phyloP scores from a whole-genome alignment of 2,888 invertebrate species.

The Caenorhabditis plicata region DNA sequence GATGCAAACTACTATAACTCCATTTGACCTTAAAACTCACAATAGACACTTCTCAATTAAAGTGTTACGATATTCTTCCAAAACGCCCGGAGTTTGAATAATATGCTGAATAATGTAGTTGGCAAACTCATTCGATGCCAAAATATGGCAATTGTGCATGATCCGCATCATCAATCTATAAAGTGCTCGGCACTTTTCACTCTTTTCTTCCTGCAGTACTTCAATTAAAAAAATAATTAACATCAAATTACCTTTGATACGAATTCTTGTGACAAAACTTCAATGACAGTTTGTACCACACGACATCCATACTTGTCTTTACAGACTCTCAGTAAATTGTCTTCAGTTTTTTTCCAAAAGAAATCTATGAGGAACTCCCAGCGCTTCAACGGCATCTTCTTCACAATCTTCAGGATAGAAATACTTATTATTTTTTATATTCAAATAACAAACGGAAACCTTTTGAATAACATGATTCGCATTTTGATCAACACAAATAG shows the following conservation, averaged over 20 bases:
- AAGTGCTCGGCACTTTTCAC: constrained; percentile 4
- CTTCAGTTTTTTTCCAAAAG: constrained; percentile 10
- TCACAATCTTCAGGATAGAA: constrained; percentile 9
- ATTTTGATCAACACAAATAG: constrained; percentile 46
- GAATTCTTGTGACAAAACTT: constrained; percentile 35
- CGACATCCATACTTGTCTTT: constrained; percentile 52
- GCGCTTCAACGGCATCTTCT: constrained; percentile 9
- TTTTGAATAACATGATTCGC: constrained; percentile 54
- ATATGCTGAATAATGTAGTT: constrained; percentile 62
- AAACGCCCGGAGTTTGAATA: constrained; percentile 31
- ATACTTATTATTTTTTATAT: too few species aligned
- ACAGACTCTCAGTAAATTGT: constrained; percentile 27
- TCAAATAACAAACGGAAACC: neutral
- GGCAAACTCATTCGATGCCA: constrained; percentile 56
- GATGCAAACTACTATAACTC: neutral
- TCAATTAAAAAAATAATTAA: neutral
- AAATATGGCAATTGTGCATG: constrained; percentile 24
- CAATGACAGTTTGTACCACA: constrained; percentile 43
- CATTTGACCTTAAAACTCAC: constrained; percentile 18
- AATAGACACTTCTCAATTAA: constrained; percentile 53
- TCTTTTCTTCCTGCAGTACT: constrained; percentile 1
- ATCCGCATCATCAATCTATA: constrained; percentile 27
- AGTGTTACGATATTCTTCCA: constrained; percentile 39
- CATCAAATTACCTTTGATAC: too few species aligned
- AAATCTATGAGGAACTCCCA: constrained; percentile 28